phyloP scores from a whole-genome alignment of 2,797 vertebrate genomes.

The Coilia nasus region DNA sequence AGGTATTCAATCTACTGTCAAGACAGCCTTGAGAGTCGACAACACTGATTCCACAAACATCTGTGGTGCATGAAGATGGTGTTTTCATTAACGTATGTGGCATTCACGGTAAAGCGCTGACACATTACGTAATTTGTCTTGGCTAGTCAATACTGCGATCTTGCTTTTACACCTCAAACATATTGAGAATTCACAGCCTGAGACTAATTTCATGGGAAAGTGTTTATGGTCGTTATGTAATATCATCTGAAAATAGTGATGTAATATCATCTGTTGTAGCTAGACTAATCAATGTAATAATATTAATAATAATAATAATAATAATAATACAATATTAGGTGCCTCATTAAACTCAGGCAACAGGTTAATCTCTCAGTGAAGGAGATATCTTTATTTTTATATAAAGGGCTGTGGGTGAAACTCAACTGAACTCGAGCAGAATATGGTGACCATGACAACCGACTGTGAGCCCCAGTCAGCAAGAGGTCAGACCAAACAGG shows the following conservation, averaged over 20 bases:
- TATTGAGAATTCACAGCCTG: background rate
- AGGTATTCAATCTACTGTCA: background rate
- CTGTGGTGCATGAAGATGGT: background rate
- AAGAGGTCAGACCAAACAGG: background rate
- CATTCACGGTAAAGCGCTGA: background rate
- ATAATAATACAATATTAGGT: no score
- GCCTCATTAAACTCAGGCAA: no score
- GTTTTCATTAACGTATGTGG: background rate
- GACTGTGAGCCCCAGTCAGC: background rate
- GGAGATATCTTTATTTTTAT: no score
- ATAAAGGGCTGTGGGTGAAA: no score
- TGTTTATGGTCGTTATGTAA: no score
- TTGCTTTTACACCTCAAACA: background rate
- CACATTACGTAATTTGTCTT: background rate
- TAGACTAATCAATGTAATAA: no score
- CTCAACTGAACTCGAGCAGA: background rate
- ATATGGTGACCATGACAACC: slow-evolving; percentile 7
- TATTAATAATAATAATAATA: no score
- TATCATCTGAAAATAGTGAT: no score
- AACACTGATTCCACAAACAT: background rate
- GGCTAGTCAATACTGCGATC: background rate
- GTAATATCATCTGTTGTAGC: no score
- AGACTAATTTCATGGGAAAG: no score
- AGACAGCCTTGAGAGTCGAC: background rate
- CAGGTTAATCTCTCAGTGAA: no score